Evolutionary conservation across 2,113 vertebrate genomes (phyloP), one percentile per base, ranked within the genome.

Genomic region (Amphiprion percula): DNA sequence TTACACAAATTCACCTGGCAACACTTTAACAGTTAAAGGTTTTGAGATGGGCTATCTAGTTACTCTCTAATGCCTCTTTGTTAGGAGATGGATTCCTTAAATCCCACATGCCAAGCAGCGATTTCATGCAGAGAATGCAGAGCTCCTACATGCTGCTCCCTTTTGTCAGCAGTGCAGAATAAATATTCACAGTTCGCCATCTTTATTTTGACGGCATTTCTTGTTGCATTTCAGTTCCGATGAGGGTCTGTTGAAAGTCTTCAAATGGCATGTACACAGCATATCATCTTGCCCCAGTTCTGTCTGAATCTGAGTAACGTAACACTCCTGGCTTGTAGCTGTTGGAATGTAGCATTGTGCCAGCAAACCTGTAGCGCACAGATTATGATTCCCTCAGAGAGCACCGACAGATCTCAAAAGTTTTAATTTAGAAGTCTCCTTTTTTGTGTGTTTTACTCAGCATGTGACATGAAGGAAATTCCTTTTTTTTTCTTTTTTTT

Each of bases 221-320:
- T 73, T 46, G 21, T 37, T 71, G 6, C 30, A 74, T 80, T 58
- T 64, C 28, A 55, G 49, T 54, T 74, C 64, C 44, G 74, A 65
- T 70, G 30, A 64, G 63, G 44, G 52, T 49, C 68, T 17, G 41
- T 33, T 39, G 41, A 60, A 75, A 83, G 64, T 70, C 77, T 79
- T 71, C 50, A 70, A 72, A 30, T 56, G 12, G 19, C 83, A 67
- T 89, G 58, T 50, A 49, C 66, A 61, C 63, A 65, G 70, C 79
- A 74, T 65, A 83, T 83, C 73, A 74, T 70, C 41, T 85, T 86
- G 78, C 73, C 83, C 85, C 62, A 83, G 78, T 84, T 83, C 70
- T 33, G 61, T 78, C 74, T 76, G 79, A 83, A 71, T 86, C 60
- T 47, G 72, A 61, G 81, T 79, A 85, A 84, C 23, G 16, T 46